Evolutionary conservation across 2,797 vertebrate species (phyloP).

Genomic region (Geotrypetes seraphini): DNA sequence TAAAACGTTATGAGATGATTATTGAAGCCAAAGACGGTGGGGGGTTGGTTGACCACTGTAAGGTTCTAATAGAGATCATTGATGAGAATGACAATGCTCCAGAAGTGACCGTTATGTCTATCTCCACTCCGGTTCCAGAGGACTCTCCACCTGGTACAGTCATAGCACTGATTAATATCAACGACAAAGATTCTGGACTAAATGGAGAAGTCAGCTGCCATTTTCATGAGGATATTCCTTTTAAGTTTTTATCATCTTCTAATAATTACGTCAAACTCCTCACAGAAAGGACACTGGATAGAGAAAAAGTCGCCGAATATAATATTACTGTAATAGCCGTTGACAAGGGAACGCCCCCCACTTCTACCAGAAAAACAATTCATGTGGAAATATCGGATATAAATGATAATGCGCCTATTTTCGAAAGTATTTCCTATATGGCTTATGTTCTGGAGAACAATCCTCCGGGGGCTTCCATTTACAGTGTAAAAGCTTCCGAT

Average conservation of each 20-base stretch:
- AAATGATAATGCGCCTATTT: constrained; percentile 67
- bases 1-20: constrained; percentile 43
- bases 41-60: constrained; percentile 36
- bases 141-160: constrained; percentile 35
- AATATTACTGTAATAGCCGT: constrained; percentile 55
- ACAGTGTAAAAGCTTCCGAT: constrained; percentile 50
- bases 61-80: constrained; percentile 47
- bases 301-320: constrained; percentile 43
- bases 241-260: constrained; percentile 52
- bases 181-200: constrained; percentile 55
- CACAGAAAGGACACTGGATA: constrained; percentile 40
- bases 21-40: constrained; percentile 58
- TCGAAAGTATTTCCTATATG: constrained; percentile 44
- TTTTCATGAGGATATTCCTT: constrained; percentile 45
- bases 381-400: constrained; percentile 51
- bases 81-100: constrained; percentile 68
- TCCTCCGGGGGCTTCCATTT: constrained; percentile 46
- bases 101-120: constrained; percentile 46
- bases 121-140: constrained; percentile 50
- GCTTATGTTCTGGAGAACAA: constrained; percentile 61
- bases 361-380: constrained; percentile 46
- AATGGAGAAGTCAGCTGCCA: constrained; percentile 54
- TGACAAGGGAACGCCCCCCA: constrained; percentile 40
- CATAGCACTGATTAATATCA: constrained; percentile 58
- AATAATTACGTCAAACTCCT: constrained; percentile 62